Conservation (phyloP, 2,888 invertebrate species). For the Latrodectus hesperus region DNA sequence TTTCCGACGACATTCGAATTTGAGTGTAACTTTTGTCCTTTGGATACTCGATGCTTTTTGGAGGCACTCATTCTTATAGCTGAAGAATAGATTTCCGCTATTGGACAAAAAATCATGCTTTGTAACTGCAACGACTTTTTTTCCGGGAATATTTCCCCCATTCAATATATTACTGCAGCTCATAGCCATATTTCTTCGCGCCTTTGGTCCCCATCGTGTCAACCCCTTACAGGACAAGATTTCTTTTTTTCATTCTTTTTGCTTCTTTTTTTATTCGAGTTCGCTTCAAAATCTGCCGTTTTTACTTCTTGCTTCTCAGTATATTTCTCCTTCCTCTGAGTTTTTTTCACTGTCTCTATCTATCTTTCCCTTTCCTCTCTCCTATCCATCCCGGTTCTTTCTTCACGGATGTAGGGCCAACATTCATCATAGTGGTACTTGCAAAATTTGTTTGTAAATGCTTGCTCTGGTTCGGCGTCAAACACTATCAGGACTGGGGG, state of each 20-base stretch:
- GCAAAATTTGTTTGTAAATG: constrained; percentile 67
- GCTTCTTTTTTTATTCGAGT: not conserved
- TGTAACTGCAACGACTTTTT: constrained; percentile 51
- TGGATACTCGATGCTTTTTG: constrained; percentile 62
- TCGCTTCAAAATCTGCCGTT: constrained; percentile 58
- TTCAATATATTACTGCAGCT: constrained; percentile 68
- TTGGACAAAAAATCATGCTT: constrained; percentile 52
- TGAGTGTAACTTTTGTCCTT: constrained; percentile 64
- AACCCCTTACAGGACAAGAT: constrained; percentile 59
- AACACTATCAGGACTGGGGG: constrained; percentile 35
- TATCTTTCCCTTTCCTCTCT: constrained; percentile 27
- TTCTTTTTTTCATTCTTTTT: constrained; percentile 37
- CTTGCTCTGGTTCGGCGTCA: constrained; percentile 45
- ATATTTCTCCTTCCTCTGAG: constrained; percentile 33
- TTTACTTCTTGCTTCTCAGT: constrained; percentile 42
- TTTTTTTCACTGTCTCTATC: constrained; percentile 32
- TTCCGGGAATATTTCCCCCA: constrained; percentile 54
- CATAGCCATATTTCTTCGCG: constrained; percentile 65
- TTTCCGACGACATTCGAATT: constrained; percentile 65
- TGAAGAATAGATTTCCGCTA: constrained; percentile 66
- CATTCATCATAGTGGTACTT: constrained; percentile 61
- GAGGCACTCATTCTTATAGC: constrained; percentile 56
- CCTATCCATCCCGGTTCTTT: constrained; percentile 28
- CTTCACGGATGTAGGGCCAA: constrained; percentile 55
- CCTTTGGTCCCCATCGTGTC: constrained; percentile 42